Conservation (phyloP, 2,888 invertebrate genomes). For the Drosophila aldrichi region DNA sequence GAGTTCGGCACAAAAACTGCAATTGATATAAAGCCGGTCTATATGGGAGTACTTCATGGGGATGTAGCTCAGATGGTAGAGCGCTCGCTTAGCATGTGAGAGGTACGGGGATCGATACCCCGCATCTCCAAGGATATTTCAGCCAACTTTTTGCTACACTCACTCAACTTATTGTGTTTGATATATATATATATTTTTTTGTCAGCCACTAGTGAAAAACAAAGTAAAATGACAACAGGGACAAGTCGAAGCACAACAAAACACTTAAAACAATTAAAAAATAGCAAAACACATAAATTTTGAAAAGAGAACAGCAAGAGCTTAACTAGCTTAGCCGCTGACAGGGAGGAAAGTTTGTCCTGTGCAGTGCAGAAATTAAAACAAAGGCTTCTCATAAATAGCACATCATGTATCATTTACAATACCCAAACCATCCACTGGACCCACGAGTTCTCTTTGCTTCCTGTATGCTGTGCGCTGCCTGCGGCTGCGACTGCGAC, state of each 20-base stretch:
- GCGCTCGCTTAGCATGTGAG: slow-evolving; percentile 86
- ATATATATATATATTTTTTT: slow-evolving; percentile 2
- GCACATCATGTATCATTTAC: slow-evolving; percentile 84
- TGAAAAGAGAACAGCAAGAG: slow-evolving; percentile 33
- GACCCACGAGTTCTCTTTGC: slow-evolving; percentile 28
- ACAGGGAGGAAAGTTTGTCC: slow-evolving; percentile 59
- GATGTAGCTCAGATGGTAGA: slow-evolving; percentile 86
- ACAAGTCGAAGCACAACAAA: slow-evolving; percentile 62
- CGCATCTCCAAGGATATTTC: slow-evolving; percentile 80
- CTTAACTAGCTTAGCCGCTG: slow-evolving; percentile 67
- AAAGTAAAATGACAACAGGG: background rate
- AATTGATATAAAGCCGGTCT: slow-evolving; percentile 28
- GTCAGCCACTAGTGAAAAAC: slow-evolving; percentile 6
- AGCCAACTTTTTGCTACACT: slow-evolving; percentile 24
- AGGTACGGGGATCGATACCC: slow-evolving; percentile 86
- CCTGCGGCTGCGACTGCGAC: slow-evolving; percentile 39
- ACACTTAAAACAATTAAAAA: slow-evolving; percentile 84
- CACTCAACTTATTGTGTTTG: background rate
- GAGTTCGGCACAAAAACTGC: slow-evolving; percentile 4
- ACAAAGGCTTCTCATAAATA: slow-evolving; percentile 84
- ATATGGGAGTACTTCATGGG: slow-evolving; percentile 55
- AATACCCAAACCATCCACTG: slow-evolving; percentile 39
- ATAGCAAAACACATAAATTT: slow-evolving; percentile 83
- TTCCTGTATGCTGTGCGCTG: slow-evolving; percentile 22
- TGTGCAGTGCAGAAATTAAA: slow-evolving; percentile 73